Base-by-base conservation (phyloP, 1,140 invertebrate species). In the Calycopis cecrops region DNA sequence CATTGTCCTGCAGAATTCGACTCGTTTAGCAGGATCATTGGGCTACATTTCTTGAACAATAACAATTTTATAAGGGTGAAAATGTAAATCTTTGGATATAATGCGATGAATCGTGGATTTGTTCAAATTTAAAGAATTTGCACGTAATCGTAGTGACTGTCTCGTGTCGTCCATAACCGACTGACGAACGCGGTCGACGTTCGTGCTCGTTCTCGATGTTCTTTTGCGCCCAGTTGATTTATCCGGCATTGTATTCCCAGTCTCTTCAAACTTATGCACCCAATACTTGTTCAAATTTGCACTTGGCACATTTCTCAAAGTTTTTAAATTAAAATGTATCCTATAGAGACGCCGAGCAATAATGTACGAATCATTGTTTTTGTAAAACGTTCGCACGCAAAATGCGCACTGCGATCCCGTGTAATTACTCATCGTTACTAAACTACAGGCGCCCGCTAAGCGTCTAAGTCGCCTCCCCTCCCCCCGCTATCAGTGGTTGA, bases 291-390 rank as follows among this genome's bases (percentile, higher is more conserved):
- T 51, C 33, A 51, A 57, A 44, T 51, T 57, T 3, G 48, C 57
- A 59, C 42, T 52, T 52, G 48, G 48, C 48, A 57, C 48, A 51
- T 52, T 11, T 58, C 4, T 58, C 16, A 53, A 53, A 8, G 16
- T 49, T 42, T 16, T 59, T 59, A 54, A 48, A 54, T 59, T 58
- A 34, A 54, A 54, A 54, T 50, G 47, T 59, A 14, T 49, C 44
- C 35, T 53, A 28, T 60, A 60, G 17, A 55, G 38, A 48, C 52
- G 52, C 11, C 48, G 38, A 51, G 52, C 58, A 51, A 55, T 6
- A 60, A 38, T 55, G 48, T 52, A 55, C 7, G 58, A 52, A 52
- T 51, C 34, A 40, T 52, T 47, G 40, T 55, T 55, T 55, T 60
- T 52, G 12, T 52, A 52, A 55, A 48, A 60, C 48, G 52, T 38